These are phyloP conservation scores for Nebria ingens DNA, from an alignment of 1,140 invertebrate species.

Conservation along the genomic window DNA sequence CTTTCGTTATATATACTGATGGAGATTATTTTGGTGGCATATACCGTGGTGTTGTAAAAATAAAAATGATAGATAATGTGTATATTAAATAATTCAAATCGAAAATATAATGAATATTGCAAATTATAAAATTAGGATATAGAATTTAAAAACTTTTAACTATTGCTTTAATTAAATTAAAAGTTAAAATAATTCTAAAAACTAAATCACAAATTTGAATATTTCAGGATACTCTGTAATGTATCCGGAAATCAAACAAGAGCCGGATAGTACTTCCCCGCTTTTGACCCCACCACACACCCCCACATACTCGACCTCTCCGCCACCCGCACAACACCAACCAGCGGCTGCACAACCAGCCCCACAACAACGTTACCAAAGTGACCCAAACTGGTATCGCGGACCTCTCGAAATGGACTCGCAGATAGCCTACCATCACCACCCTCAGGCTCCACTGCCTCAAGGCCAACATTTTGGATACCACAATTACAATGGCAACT, in stretches of 20 bases:
- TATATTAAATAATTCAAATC: too few relatives aligned
- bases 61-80: too few relatives aligned
- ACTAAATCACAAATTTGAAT: too few relatives aligned
- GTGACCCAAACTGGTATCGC: conserved; percentile 10
- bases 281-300: conserved; percentile 61
- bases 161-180: too few relatives aligned
- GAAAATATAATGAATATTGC: too few relatives aligned
- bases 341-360: too few relatives aligned
- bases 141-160: too few relatives aligned
- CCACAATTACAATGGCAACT: conserved; percentile 36
- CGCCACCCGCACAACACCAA: conserved; percentile 34
- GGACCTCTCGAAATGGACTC: conserved; percentile 6
- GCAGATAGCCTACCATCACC: conserved; percentile 23
- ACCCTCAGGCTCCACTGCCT: conserved; percentile 22
- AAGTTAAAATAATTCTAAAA: too few relatives aligned
- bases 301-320: conserved; percentile 44
- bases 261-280: conserved; percentile 47
- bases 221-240: conserved; percentile 12
- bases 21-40: too few relatives aligned
- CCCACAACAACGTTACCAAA: not conserved
- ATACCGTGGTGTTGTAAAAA: too few relatives aligned
- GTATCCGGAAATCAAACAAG: conserved; percentile 41
- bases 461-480: not conserved
- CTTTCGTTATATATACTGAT: too few relatives aligned
- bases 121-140: too few relatives aligned